phyloP scores from a whole-genome alignment of 2,888 invertebrate species.

The Baronia brevicornis region DNA sequence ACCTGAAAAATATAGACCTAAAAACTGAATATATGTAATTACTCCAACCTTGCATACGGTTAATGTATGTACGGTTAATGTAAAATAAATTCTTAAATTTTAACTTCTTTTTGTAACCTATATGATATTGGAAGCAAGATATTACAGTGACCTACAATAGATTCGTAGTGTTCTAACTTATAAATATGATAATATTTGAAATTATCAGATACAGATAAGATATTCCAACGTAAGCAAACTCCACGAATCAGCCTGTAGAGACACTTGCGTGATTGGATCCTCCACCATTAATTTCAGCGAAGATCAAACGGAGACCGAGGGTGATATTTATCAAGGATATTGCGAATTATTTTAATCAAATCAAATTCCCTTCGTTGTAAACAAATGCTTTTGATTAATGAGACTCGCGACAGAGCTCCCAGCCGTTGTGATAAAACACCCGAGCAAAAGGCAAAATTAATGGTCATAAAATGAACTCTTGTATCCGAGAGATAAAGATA shows the following conservation, averaged over 20 bases:
- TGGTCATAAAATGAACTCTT: constrained; percentile 76
- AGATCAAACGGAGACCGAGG: constrained; percentile 75
- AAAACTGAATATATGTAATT: too few relatives aligned
- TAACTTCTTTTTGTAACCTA: too few relatives aligned
- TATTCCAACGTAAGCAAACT: constrained; percentile 25
- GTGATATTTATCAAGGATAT: constrained; percentile 77
- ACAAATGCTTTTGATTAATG: constrained; percentile 77
- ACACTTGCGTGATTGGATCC: constrained; percentile 72
- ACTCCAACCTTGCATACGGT: too few relatives aligned
- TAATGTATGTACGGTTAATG: too few relatives aligned
- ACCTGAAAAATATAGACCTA: constrained; percentile 11
- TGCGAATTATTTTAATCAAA: constrained; percentile 77
- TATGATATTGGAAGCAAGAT: too few relatives aligned
- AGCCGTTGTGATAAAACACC: constrained; percentile 73
- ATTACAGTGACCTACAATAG: too few relatives aligned
- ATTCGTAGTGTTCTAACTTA: neutral
- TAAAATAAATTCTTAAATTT: too few relatives aligned
- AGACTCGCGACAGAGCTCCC: constrained; percentile 73
- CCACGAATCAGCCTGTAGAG: constrained; percentile 40
- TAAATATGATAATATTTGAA: constrained; percentile 1
- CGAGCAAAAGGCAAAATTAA: constrained; percentile 72
- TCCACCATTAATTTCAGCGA: constrained; percentile 71
- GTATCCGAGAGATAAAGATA: constrained; percentile 72
- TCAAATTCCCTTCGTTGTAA: constrained; percentile 76
- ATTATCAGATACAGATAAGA: constrained; percentile 19